Percentiles rank a stretch among this genome's conserved stretches.
phyloP scores from a whole-genome alignment of 35 echinoderm and acorn worm genomes.

The Strongylocentrotus purpuratus region DNA sequence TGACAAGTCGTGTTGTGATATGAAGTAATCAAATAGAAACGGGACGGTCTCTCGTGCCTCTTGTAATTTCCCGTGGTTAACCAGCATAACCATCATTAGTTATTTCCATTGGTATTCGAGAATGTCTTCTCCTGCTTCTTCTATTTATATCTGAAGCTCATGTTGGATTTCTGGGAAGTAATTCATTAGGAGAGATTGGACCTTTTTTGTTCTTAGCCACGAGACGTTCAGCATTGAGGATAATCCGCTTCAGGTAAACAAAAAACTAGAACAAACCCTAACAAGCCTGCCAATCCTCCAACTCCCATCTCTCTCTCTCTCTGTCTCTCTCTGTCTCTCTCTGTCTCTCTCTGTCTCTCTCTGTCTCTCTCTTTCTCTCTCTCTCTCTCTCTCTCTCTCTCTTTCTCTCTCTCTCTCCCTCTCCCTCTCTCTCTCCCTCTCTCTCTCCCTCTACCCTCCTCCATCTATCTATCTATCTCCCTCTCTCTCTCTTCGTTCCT shows the following conservation, averaged over 20 bases:
- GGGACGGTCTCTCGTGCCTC: not conserved
- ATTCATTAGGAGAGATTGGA: not conserved
- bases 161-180: not conserved
- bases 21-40: not conserved
- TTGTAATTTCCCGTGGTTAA: not conserved
- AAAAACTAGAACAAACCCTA: not conserved
- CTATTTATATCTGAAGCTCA: not conserved
- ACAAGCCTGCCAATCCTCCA: not conserved
- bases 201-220: not conserved
- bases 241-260: not conserved
- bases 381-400: too few species aligned
- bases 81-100: not conserved
- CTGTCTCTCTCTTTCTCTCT: not conserved
- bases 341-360: too few species aligned
- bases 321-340: too few species aligned
- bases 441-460: not conserved
- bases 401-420: too few species aligned
- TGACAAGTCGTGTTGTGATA: not conserved
- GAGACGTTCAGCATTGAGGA: not conserved
- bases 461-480: not conserved
- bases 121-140: not conserved
- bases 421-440: not conserved
- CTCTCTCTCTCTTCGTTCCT: not conserved
- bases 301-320: not conserved
- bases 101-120: not conserved